Percentiles rank a stretch among this genome's conserved stretches.
These are phyloP conservation scores for Apantesis nais DNA, from an alignment of 2,888 invertebrate genomes.

Conservation along the genomic window DNA sequence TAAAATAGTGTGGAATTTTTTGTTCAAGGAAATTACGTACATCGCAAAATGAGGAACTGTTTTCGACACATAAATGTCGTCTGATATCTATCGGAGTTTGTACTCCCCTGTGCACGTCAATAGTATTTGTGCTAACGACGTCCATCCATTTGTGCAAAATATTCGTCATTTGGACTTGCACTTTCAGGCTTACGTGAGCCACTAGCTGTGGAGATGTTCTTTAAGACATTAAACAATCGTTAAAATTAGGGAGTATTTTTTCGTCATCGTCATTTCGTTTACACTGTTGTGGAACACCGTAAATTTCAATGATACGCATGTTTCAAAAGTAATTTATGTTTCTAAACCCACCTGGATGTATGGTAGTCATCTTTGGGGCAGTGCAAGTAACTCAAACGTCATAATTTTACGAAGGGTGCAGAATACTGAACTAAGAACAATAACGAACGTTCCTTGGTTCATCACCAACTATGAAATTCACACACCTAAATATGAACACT, in stretches of 20 bases:
- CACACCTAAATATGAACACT: too few relatives aligned
- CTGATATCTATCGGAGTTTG: slow-evolving; percentile 1
- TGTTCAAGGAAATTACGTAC: slow-evolving; percentile 36
- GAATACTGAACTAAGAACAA: too few relatives aligned
- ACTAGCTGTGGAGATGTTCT: not conserved
- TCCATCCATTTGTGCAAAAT: not conserved
- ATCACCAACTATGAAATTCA: too few relatives aligned
- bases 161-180: not conserved
- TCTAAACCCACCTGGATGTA: too few relatives aligned
- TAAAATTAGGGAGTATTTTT: not conserved
- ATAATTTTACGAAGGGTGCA: too few relatives aligned
- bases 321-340: not conserved
- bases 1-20: slow-evolving; percentile 40
- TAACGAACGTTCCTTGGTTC: too few relatives aligned
- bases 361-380: too few relatives aligned
- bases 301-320: not conserved
- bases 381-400: too few relatives aligned
- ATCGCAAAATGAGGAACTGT: slow-evolving; percentile 24
- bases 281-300: not conserved
- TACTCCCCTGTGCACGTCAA: not conserved
- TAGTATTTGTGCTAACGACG: not conserved
- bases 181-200: not conserved
- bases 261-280: not conserved
- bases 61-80: slow-evolving; percentile 17
- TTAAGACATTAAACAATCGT: not conserved